phyloP scores from a whole-genome alignment of 2,888 invertebrate genomes.

The Eupsilia transversa region DNA sequence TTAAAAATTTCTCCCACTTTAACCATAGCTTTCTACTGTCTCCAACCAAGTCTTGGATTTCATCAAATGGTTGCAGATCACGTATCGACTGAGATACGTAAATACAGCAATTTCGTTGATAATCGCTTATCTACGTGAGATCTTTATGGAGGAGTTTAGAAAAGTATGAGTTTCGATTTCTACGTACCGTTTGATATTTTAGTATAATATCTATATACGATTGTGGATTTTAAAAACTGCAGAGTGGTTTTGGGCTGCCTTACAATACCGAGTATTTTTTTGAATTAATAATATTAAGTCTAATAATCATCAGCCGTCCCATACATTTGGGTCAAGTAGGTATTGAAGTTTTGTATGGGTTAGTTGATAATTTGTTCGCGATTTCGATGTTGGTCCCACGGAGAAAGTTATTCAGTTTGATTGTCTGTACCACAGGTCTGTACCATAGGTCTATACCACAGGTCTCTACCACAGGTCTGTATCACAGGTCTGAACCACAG shows the following conservation, averaged over 20 bases:
- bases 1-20: slow-evolving; percentile 40
- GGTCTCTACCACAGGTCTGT: too few relatives aligned
- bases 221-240: neutral
- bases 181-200: neutral
- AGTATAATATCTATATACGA: neutral
- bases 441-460: too few relatives aligned
- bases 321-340: too few relatives aligned
- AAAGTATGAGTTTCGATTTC: slow-evolving; percentile 33
- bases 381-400: too few relatives aligned
- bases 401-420: too few relatives aligned
- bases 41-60: slow-evolving; percentile 26
- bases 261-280: too few relatives aligned
- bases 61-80: slow-evolving; percentile 45
- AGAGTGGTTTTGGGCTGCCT: neutral
- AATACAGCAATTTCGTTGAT: slow-evolving; percentile 57
- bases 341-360: too few relatives aligned
- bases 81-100: slow-evolving; percentile 55
- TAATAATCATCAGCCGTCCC: neutral
- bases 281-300: too few relatives aligned
- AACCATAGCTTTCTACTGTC: slow-evolving; percentile 25
- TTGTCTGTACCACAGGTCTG: too few relatives aligned
- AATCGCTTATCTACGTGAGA: slow-evolving; percentile 50
- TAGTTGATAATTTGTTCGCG: too few relatives aligned
- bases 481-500: too few relatives aligned
- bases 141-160: slow-evolving; percentile 15